phyloP scores from a whole-genome alignment of 2,113 vertebrate genomes.

The Gnathonemus echidnorhynchus region DNA sequence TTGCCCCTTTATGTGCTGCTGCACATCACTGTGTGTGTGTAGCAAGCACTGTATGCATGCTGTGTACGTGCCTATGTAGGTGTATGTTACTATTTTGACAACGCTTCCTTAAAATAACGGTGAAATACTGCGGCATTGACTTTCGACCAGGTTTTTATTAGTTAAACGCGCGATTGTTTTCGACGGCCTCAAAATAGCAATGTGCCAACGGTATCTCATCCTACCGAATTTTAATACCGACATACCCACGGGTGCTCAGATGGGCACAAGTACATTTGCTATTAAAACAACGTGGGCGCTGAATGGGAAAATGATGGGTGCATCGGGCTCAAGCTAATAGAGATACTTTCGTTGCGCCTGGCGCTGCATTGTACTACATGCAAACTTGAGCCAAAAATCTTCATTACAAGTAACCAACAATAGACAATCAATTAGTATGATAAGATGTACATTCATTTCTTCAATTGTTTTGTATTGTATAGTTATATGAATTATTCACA shows the following conservation, averaged over 20 bases:
- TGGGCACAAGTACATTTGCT: neutral
- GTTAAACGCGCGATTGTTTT: neutral
- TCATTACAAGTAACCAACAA: neutral
- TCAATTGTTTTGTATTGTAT: no score
- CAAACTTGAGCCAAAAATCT: neutral
- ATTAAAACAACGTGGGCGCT: neutral
- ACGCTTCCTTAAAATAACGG: no score
- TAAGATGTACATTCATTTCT: neutral
- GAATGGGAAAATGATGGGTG: neutral
- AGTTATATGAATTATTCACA: no score
- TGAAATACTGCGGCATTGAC: no score
- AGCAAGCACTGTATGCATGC: no score
- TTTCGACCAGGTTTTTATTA: neutral
- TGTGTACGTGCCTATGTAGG: no score
- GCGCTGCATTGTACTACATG: neutral
- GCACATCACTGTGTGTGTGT: no score
- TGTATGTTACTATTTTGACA: no score
- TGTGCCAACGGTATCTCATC: no score
- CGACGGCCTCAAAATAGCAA: no score
- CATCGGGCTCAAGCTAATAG: neutral
- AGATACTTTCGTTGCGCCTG: neutral
- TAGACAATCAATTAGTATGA: neutral
- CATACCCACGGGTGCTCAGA: neutral
- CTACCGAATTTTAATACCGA: no score
- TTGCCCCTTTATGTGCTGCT: no score